A percentile compares a stretch with the other conserved stretches of the same genome.
These are phyloP conservation scores for Oreochromis spilurus DNA, from an alignment of 2,113 vertebrate species.

Conservation along the genomic window DNA sequence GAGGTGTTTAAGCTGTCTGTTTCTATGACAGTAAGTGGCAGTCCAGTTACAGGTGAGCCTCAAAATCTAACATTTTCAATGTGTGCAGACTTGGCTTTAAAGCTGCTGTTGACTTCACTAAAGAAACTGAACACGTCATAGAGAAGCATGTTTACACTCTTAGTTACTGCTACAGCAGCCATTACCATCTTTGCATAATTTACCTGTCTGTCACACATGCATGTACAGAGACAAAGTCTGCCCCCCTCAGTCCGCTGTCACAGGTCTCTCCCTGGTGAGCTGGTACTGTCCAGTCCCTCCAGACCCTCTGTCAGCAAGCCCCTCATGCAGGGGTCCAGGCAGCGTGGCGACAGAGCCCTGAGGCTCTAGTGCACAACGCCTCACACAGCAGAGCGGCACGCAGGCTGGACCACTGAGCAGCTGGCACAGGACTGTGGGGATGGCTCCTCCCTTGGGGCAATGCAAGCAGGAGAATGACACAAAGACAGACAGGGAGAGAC, in stretches of 20 bases:
- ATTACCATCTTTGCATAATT: not conserved
- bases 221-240: constrained; percentile 36
- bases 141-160: not conserved
- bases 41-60: not conserved
- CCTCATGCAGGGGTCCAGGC: constrained; percentile 50
- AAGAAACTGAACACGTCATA: not conserved
- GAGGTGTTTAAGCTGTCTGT: not conserved
- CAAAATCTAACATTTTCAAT: not conserved
- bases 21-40: not conserved
- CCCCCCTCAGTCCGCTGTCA: constrained; percentile 51
- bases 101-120: not conserved
- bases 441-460: constrained; percentile 61
- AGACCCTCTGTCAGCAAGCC: constrained; percentile 64
- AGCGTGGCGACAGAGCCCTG: constrained; percentile 59
- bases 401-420: constrained; percentile 69
- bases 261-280: constrained; percentile 42
- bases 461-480: constrained; percentile 46
- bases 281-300: constrained; percentile 59
- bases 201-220: constrained; percentile 32
- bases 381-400: constrained; percentile 47
- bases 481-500: constrained; percentile 61
- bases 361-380: constrained; percentile 65
- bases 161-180: not conserved
- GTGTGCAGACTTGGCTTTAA: not conserved
- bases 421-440: constrained; percentile 57